Conservation (phyloP, 1,140 invertebrate species). For the Bicyclus anynana region DNA sequence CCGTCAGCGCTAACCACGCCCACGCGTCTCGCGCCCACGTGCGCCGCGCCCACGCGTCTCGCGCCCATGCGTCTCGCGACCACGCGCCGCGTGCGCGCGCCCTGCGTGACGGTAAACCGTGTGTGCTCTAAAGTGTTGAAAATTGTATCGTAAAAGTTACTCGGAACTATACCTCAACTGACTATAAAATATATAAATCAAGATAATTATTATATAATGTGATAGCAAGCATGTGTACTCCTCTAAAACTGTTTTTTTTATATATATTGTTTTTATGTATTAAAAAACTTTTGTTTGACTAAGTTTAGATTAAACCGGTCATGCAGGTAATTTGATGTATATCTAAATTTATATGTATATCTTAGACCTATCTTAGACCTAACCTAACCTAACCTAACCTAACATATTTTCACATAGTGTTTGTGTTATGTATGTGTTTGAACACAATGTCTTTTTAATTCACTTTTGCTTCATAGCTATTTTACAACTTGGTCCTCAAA, state of each 20-base stretch:
- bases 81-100: constrained; percentile 1
- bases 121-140: not conserved
- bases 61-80: not conserved
- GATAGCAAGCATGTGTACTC: not conserved
- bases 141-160: not conserved
- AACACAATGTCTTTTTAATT: no score
- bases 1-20: not conserved
- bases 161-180: constrained; percentile 1
- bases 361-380: no score
- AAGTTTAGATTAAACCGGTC: not conserved
- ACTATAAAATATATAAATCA: not conserved
- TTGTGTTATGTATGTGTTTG: no score
- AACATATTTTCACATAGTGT: no score
- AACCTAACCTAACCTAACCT: no score
- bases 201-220: not conserved
- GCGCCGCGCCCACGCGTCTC: not conserved
- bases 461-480: no score
- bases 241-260: not conserved
- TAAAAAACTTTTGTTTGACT: not conserved
- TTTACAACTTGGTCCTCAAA: no score
- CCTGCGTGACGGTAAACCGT: not conserved
- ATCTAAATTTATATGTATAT: no score
- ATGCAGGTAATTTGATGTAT: not conserved
- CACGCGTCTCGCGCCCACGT: not conserved
- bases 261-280: not conserved